phyloP scores from a whole-genome alignment of 2,113 vertebrate genomes.

The Xiphorhynchus elegans region DNA sequence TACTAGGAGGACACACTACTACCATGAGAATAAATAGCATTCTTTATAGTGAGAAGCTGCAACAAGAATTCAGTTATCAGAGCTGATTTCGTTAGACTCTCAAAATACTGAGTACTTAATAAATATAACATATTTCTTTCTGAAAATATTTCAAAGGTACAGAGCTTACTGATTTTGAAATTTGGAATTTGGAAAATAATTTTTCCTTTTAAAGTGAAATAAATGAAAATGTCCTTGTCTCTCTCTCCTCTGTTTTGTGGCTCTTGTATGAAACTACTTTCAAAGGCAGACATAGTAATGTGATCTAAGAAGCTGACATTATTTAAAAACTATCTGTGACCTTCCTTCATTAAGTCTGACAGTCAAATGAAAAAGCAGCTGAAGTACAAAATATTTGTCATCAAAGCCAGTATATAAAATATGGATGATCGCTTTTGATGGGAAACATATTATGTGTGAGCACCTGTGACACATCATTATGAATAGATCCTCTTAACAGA shows the following conservation, averaged over 20 bases:
- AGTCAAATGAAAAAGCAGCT: slow-evolving; percentile 34
- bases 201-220: neutral
- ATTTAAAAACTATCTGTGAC: neutral
- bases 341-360: slow-evolving; percentile 6
- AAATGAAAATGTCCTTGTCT: neutral
- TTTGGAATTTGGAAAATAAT: neutral
- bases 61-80: neutral
- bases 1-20: neutral
- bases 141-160: neutral
- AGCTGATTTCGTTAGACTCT: neutral
- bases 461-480: slow-evolving; percentile 12
- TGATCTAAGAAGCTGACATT: neutral
- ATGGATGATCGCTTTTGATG: neutral
- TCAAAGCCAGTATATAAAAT: slow-evolving; percentile 32
- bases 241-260: neutral
- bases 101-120: neutral
- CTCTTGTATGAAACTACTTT: neutral
- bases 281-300: neutral
- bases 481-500: neutral
- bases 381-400: slow-evolving; percentile 49
- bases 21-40: neutral
- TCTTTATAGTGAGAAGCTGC: neutral
- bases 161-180: neutral
- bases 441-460: slow-evolving; percentile 30
- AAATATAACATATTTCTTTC: neutral